Percentiles rank a stretch among this genome's conserved stretches.
Conservation (phyloP, 2,113 vertebrate species). For the Indri indri region DNA sequence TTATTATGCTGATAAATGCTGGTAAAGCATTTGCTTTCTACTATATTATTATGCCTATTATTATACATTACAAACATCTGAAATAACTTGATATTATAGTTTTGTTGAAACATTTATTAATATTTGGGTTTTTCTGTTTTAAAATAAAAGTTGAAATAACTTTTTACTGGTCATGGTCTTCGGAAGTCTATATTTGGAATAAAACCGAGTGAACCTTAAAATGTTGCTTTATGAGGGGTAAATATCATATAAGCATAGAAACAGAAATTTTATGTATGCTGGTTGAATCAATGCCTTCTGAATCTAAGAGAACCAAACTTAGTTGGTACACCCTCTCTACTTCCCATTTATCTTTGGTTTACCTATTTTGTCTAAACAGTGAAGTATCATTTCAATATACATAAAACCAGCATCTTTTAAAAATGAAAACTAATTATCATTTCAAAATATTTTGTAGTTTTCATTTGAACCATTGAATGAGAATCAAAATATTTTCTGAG, state of each 20-base stretch:
- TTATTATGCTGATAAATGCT: neutral
- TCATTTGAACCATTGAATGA: neutral
- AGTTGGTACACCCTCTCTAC: neutral
- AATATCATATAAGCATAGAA: neutral
- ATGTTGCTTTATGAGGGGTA: neutral
- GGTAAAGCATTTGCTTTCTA: neutral
- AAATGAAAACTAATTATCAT: neutral
- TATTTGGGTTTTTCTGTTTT: neutral
- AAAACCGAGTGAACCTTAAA: neutral
- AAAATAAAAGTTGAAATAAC: neutral
- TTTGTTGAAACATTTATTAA: neutral
- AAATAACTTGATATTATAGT: neutral
- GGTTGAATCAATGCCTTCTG: neutral
- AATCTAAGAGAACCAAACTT: neutral
- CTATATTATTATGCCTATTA: neutral
- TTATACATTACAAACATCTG: neutral
- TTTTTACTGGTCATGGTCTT: neutral
- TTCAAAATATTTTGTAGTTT: slow-evolving; percentile 41
- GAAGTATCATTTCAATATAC: neutral
- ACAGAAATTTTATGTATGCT: neutral
- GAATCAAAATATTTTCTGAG: neutral
- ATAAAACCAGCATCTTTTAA: neutral
- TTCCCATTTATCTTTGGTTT: neutral
- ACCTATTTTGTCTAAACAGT: neutral
- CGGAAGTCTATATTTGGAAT: neutral